Conservation (phyloP, 2,888 invertebrate species). For the Lacanobia oleracea region DNA sequence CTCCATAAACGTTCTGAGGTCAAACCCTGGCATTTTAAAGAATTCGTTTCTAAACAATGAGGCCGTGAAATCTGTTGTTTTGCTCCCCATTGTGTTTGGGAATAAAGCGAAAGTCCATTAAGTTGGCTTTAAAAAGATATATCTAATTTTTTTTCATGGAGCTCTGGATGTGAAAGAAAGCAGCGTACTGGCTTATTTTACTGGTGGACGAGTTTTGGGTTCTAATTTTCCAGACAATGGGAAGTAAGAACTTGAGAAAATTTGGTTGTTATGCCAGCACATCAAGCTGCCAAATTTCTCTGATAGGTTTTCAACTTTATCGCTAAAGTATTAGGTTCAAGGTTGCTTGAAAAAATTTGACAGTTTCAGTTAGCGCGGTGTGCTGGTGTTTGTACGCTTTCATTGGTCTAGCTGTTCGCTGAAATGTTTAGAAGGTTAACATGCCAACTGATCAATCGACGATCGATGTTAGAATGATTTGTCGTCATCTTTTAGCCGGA, state of each 20-base stretch:
- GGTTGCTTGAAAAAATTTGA: too few relatives aligned
- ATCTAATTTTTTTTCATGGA: constrained; percentile 50
- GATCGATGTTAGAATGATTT: background rate
- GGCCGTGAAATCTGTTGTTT: constrained; percentile 62
- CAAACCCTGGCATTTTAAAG: constrained; percentile 70
- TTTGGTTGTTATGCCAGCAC: background rate
- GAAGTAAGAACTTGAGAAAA: background rate
- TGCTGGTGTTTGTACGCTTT: too few relatives aligned
- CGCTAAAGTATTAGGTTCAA: too few relatives aligned
- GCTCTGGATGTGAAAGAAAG: constrained; percentile 49
- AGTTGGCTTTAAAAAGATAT: constrained; percentile 57
- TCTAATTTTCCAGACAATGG: constrained; percentile 30
- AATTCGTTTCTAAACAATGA: constrained; percentile 68
- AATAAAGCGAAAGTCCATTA: constrained; percentile 59
- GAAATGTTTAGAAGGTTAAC: too few relatives aligned
- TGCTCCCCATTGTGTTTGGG: constrained; percentile 50
- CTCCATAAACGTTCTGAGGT: constrained; percentile 68
- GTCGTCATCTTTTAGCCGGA: too few relatives aligned
- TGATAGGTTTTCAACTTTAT: too few relatives aligned
- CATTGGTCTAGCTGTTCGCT: too few relatives aligned
- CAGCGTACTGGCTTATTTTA: constrained; percentile 35
- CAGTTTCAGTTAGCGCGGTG: too few relatives aligned
- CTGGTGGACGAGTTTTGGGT: constrained; percentile 26
- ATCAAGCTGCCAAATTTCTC: too few relatives aligned
- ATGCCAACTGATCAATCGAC: background rate